Percentiles rank a stretch among this genome's conserved stretches.
Conservation (phyloP, 2,113 vertebrate genomes). For the Condylura cristata region DNA sequence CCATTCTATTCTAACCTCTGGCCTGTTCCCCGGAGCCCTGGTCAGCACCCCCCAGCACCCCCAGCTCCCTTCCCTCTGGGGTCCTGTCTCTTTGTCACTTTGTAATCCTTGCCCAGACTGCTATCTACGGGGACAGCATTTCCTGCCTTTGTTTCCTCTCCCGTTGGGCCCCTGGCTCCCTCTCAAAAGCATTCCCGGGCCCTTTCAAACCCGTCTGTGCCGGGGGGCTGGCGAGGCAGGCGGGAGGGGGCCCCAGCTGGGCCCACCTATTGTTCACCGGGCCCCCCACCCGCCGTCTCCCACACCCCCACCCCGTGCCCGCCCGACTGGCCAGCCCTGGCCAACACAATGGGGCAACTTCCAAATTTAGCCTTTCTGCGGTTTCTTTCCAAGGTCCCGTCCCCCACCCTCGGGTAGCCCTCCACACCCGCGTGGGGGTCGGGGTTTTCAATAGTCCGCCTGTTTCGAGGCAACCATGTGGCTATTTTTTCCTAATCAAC, state of each 20-base stretch:
- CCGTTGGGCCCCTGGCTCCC: slow-evolving; percentile 87
- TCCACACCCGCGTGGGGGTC: slow-evolving; percentile 68
- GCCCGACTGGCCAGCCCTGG: slow-evolving; percentile 77
- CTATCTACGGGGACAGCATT: slow-evolving; percentile 91
- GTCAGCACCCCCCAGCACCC: slow-evolving; percentile 71
- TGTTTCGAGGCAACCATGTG: slow-evolving; percentile 78
- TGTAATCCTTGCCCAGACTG: slow-evolving; percentile 90
- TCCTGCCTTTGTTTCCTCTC: slow-evolving; percentile 92
- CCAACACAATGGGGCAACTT: slow-evolving; percentile 87
- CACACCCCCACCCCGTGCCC: slow-evolving; percentile 72
- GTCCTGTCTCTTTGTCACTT: slow-evolving; percentile 90
- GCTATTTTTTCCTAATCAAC: slow-evolving; percentile 74
- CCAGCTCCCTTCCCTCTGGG: slow-evolving; percentile 84
- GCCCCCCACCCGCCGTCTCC: slow-evolving; percentile 82
- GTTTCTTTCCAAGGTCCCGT: slow-evolving; percentile 80
- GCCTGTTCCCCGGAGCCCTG: slow-evolving; percentile 81
- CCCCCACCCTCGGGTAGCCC: slow-evolving; percentile 13
- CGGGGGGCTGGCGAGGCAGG: slow-evolving; percentile 59
- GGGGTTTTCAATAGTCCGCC: slow-evolving; percentile 76
- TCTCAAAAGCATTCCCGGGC: slow-evolving; percentile 91
- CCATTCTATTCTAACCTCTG: slow-evolving; percentile 88
- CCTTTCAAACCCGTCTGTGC: slow-evolving; percentile 87
- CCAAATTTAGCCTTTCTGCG: slow-evolving; percentile 85
- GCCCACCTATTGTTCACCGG: slow-evolving; percentile 86
- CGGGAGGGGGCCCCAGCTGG: slow-evolving; percentile 86